Base-by-base conservation (phyloP, 2,113 vertebrate species). In the Lepisosteus osseus region DNA sequence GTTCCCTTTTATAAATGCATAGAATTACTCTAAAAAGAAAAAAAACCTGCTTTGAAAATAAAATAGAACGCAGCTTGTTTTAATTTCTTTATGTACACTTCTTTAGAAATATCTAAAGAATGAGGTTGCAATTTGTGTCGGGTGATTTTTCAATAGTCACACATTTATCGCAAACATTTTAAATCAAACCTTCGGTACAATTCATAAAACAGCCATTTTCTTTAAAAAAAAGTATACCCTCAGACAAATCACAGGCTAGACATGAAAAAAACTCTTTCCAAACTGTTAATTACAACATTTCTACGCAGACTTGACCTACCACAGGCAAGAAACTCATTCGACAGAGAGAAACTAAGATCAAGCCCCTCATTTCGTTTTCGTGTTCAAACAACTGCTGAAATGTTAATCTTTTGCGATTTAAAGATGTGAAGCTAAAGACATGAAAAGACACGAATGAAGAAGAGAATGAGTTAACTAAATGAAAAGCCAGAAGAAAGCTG, bases 391-490 rank as follows among this genome's bases (percentile, higher is more conserved):
- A 6, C 15, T 14, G 63, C 54, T 14, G n/a, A 56, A 41, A 12
- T 14, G 41, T 66, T 57, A 57, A 15, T 72, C 54, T n/a, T 62
- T 63, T 9, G 11, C 51, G 40, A 3, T 1, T 29, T 29, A 1
- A 11, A 42, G 54, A 66, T 29, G 29, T 29, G 29, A 29, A 29
- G 29, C 29, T 14, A 29, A 13, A 56, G 29, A 61, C 45, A 72
- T 65, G 44, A 72, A 56, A 6, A 7, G 13, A 17, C 55, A 55
- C 69, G 63, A 71, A 54, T 29, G 54, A 63, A 29, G 43, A 63
- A 71, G 47, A 17, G 56, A 66, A 56, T 47, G 63, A 72, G 54
- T 54, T 72, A 17, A 41, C 51, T n/a, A 72, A 41, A 62, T 47
- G 29, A 29, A 29, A 29, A 29, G 29, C n/a, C 44, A 12, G 15